Evolutionary conservation across 2,113 vertebrate species (phyloP), one percentile per base, ranked within the genome.

Genomic region (Sander vitreus): DNA sequence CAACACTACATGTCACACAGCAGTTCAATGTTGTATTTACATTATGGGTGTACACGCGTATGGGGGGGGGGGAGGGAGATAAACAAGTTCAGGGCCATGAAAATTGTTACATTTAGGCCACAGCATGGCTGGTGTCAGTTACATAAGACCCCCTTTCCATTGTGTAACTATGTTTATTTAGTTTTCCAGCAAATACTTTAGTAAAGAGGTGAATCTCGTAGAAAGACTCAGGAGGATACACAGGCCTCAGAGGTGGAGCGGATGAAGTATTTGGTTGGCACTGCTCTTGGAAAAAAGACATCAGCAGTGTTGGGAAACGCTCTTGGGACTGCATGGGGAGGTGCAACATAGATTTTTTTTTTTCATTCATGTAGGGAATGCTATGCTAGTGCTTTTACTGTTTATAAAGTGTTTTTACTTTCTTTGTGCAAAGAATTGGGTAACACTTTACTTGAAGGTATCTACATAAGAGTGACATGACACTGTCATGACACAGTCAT

Each of bases 191-290:
- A 76, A 89, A 91, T 76, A 47, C 79, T 85, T 91, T 54, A 55
- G 76, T 91, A 77, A 91, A 90, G 89, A 90, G 88, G 91, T 91
- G 91, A 92, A 88, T 80, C 76, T 73, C 16, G 15, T 59, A 73
- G 81, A 74, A 73, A 60, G 80, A 86, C 84, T 90, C 81, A 3
- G 71, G 88, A 83, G 89, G 84, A 90, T 81, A 87, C 83, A 63
- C 84, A 78, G 88, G 89, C 90, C 90, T 91, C 78, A 33, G 83
- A 93, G 91, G 93, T 91, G 86, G 88, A 89, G 86, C 67, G 75
- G 73, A 92, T 91, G 90, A 91, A 90, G 92, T 90, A 88, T 92
- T 90, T 80, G 84, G 85, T 90, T 94, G 92, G 93, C 92, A 92
- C 80, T 18, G 83, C 30, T 50, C 51, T 85, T 76, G 93, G 94